Evolutionary conservation across 1,140 invertebrate species (phyloP).

Genomic region (Colletes latitarsis): DNA sequence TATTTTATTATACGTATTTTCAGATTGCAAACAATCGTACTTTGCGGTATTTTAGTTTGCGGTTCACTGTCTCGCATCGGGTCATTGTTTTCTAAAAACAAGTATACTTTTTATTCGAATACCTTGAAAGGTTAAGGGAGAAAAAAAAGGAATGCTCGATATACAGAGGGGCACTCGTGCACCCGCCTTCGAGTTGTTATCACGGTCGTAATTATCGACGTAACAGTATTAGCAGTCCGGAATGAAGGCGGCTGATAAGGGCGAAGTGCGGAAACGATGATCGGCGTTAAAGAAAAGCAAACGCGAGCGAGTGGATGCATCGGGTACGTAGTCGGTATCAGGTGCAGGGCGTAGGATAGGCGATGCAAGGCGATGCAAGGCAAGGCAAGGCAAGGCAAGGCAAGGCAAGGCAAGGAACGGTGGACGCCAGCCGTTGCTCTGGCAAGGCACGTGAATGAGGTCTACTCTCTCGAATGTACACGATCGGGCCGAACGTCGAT

Average conservation of each 20-base stretch:
- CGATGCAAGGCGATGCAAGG: conserved; percentile 18
- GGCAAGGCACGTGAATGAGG: conserved; percentile 62
- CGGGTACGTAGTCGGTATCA: conserved; percentile 51
- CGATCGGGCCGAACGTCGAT: conserved; percentile 66
- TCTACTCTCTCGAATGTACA: conserved; percentile 49
- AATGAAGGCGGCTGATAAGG: conserved; percentile 23
- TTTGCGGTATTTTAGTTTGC: too few relatives aligned
- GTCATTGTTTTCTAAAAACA: too few relatives aligned
- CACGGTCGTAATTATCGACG: conserved; percentile 30
- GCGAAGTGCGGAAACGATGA: conserved; percentile 37
- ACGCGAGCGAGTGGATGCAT: background rate
- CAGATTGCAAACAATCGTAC: too few relatives aligned
- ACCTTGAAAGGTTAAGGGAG: background rate
- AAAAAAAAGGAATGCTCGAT: background rate
- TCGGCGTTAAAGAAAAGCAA: conserved; percentile 35
- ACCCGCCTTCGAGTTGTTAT: conserved; percentile 5
- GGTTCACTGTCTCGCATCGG: too few relatives aligned
- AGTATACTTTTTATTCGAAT: too few relatives aligned
- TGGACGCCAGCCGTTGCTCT: conserved; percentile 42
- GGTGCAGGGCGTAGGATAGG: conserved; percentile 61
- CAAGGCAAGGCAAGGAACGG: conserved; percentile 8
- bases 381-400: background rate
- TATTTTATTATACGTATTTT: background rate
- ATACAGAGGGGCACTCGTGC: background rate
- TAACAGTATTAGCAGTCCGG: conserved; percentile 34